Evolutionary conservation across 2,113 vertebrate genomes (phyloP), one percentile per base, ranked within the genome.

Genomic region (Zosterops lateralis): DNA sequence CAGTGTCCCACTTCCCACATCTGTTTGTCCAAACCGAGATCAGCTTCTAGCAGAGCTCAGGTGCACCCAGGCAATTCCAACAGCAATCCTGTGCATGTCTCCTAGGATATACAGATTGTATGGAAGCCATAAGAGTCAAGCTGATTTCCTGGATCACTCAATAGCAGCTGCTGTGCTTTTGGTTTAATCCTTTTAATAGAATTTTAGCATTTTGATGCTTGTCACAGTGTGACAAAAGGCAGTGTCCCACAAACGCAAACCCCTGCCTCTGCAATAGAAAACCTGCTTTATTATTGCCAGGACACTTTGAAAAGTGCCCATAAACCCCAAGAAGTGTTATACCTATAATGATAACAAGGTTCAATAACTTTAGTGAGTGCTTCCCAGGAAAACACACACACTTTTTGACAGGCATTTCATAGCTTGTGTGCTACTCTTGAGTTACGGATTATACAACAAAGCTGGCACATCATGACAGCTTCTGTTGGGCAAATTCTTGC

Each of bases 391-490:
- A 72, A 87, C 12, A 3, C 40, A 15, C 0, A 3, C 12, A 36
- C 38, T 56, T 92, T 42, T 14, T 53, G 65, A 78, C 36, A 78
- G 47, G 57, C 68, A 67, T 60, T 64, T 66, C 38, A 20, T 2
- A 50, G 32, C 45, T 48, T 54, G 12, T 14, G 16, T 3, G 0
- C 32, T 32, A 7, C 54, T 75, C n/a, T 5, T 3, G 1, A 66
- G 29, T 19, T 79, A 36, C 3, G 24, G 14, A 28, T 48, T 68
- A 18, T 4, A 28, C 74, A 45, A 65, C 36, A 50, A 79, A 87
- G 48, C 28, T 19, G 45, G 57, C 48, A 53, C 4, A 1, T 3
- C 15, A 21, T 3, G 14, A 56, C 48, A 84, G 70, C n/a, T 67
- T 50, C 84, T 64, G 10, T 3, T 32, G 10, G 58, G n/a, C 17